Evolutionary conservation across 2,888 invertebrate genomes (phyloP).

Genomic region (Leucophenga montana): DNA sequence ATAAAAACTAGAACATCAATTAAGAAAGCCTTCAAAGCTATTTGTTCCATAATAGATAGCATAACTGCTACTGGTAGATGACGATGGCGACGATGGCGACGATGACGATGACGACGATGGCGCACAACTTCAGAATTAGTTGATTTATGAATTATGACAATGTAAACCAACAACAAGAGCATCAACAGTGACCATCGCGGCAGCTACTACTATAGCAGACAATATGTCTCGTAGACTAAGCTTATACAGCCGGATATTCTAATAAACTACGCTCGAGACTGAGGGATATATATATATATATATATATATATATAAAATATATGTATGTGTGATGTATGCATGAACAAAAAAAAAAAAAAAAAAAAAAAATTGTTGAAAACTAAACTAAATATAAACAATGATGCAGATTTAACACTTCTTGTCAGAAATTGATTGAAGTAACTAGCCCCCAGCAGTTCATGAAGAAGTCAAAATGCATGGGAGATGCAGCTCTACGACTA

Average conservation of each 20-base stretch:
- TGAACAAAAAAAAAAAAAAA: too few relatives aligned
- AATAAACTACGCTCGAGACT: slow-evolving; percentile 46
- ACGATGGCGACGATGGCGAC: slow-evolving; percentile 30
- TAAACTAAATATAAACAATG: slow-evolving; percentile 20
- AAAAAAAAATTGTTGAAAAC: slow-evolving; percentile 6
- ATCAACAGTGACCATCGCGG: slow-evolving; percentile 23
- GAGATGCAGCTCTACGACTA: too few relatives aligned
- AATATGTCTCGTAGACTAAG: slow-evolving; percentile 53
- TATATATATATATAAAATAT: slow-evolving; percentile 28
- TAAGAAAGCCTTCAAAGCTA: slow-evolving; percentile 48
- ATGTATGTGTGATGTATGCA: background rate
- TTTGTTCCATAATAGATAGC: slow-evolving; percentile 49
- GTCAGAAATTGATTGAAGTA: slow-evolving; percentile 70
- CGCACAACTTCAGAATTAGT: slow-evolving; percentile 61
- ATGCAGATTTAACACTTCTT: slow-evolving; percentile 72
- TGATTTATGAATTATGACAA: slow-evolving; percentile 69
- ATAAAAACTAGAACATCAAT: slow-evolving; percentile 40
- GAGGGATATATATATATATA: slow-evolving; percentile 28
- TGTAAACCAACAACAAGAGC: slow-evolving; percentile 46
- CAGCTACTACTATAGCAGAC: slow-evolving; percentile 44
- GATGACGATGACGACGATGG: slow-evolving; percentile 31
- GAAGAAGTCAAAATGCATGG: slow-evolving; percentile 2
- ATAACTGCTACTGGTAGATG: background rate
- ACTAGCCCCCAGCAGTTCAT: slow-evolving; percentile 42
- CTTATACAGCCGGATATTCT: slow-evolving; percentile 64